Evolutionary conservation across 2,888 invertebrate species (phyloP).

Genomic region (Zaprionus lineosus): DNA sequence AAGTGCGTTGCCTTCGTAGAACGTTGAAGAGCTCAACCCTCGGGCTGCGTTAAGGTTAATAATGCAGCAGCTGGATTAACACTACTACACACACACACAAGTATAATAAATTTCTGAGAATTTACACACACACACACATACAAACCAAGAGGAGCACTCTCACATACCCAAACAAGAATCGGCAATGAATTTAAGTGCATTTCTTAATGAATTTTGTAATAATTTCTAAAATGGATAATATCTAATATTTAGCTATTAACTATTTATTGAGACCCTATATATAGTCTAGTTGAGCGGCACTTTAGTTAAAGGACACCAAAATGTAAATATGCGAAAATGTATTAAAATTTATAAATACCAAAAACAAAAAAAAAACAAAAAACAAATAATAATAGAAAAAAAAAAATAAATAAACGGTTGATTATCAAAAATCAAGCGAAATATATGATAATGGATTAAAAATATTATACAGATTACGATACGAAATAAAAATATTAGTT

Average conservation of each 20-base stretch:
- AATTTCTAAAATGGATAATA: constrained; percentile 31
- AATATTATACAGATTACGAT: constrained; percentile 27
- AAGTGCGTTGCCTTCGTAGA: constrained; percentile 1
- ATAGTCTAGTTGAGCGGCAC: constrained; percentile 44
- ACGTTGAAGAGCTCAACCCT: constrained; percentile 5
- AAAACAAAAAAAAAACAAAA: not conserved
- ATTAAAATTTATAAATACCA: constrained; percentile 34
- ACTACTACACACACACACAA: not conserved
- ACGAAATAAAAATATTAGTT: constrained; percentile 51
- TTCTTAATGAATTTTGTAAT: constrained; percentile 54
- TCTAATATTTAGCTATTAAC: constrained; percentile 25
- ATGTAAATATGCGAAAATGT: constrained; percentile 56
- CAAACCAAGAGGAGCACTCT: constrained; percentile 6
- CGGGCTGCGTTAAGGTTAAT: constrained; percentile 8
- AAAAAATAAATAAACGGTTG: constrained; percentile 18
- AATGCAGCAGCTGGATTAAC: constrained; percentile 16
- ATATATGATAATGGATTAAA: constrained; percentile 23
- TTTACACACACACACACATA: constrained; percentile 1
- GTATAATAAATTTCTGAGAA: too few species aligned
- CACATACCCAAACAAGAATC: constrained; percentile 47
- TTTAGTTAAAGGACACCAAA: constrained; percentile 41
- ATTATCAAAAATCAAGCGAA: too few species aligned
- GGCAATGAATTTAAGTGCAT: constrained; percentile 68
- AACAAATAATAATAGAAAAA: constrained; percentile 8
- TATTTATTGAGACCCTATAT: constrained; percentile 39